Conservation (phyloP, 2,113 vertebrate genomes). For the Amia ocellicauda region DNA sequence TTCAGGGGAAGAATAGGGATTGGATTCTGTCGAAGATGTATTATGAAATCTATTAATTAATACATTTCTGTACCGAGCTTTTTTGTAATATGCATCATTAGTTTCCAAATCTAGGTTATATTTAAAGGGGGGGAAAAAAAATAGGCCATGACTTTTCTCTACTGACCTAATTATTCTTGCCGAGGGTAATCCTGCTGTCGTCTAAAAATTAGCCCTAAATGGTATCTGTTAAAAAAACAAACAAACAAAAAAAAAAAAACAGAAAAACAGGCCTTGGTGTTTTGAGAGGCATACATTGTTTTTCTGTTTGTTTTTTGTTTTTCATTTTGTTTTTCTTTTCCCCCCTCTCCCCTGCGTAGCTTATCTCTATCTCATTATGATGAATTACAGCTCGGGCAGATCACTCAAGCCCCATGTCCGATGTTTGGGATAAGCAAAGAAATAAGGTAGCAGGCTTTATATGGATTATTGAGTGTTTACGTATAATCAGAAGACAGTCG, state of each 20-base stretch:
- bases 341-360: slow-evolving; percentile 26
- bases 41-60: slow-evolving; percentile 30
- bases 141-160: slow-evolving; percentile 26
- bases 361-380: slow-evolving; percentile 27
- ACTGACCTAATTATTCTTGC: slow-evolving; percentile 29
- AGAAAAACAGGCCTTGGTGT: slow-evolving; percentile 2
- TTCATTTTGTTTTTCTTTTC: slow-evolving; percentile 56
- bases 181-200: slow-evolving; percentile 18
- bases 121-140: not conserved
- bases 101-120: slow-evolving; percentile 24
- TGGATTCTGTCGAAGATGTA: not conserved
- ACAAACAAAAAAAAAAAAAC: too few species aligned
- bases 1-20: slow-evolving; percentile 6
- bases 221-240: too few species aligned
- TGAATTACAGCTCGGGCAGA: not conserved
- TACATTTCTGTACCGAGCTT: slow-evolving; percentile 14
- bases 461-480: slow-evolving; percentile 10
- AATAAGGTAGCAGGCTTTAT: not conserved
- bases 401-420: not conserved
- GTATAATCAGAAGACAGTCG: not conserved
- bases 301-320: slow-evolving; percentile 26
- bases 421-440: slow-evolving; percentile 5
- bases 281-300: not conserved
- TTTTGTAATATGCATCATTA: not conserved
- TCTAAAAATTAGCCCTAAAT: slow-evolving; percentile 6